Percentiles rank a stretch among this genome's conserved stretches.
Conservation (phyloP, 2,888 invertebrate species). For the Dilophus febrilis region DNA sequence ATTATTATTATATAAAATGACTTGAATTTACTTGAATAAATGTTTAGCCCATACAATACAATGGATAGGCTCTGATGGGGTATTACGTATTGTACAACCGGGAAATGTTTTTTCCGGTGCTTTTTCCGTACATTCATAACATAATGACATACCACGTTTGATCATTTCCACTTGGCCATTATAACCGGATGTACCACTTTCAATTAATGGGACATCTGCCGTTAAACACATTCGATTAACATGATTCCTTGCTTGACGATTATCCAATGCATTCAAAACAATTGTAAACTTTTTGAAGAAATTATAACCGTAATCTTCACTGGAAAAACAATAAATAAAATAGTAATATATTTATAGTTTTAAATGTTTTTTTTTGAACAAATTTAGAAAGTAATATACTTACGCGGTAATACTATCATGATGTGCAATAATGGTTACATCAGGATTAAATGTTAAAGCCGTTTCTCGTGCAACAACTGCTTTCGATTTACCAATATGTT, state of each 20-base stretch:
- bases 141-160: conserved; percentile 75
- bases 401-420: conserved; percentile 89
- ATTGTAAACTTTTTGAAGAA: conserved; percentile 84
- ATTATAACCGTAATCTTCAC: conserved; percentile 71
- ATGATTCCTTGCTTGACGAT: conserved; percentile 89
- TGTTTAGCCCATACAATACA: conserved; percentile 99
- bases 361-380: neutral
- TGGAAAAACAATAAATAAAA: conserved; percentile 32
- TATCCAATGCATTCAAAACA: conserved; percentile 94
- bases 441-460: conserved; percentile 73
- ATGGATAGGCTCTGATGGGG: conserved; percentile 96
- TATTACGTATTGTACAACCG: conserved; percentile 97
- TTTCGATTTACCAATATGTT: conserved; percentile 96
- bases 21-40: conserved; percentile 82
- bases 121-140: conserved; percentile 93
- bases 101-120: conserved; percentile 85
- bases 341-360: neutral
- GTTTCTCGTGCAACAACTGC: conserved; percentile 82
- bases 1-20: no score
- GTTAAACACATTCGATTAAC: conserved; percentile 98
- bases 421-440: conserved; percentile 73
- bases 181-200: conserved; percentile 96
- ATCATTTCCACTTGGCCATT: conserved; percentile 88
- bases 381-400: conserved; percentile 18
- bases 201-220: conserved; percentile 82